These are phyloP conservation scores for Rhopalosiphum maidis DNA, from an alignment of 1,140 invertebrate species.

Conservation along the genomic window DNA sequence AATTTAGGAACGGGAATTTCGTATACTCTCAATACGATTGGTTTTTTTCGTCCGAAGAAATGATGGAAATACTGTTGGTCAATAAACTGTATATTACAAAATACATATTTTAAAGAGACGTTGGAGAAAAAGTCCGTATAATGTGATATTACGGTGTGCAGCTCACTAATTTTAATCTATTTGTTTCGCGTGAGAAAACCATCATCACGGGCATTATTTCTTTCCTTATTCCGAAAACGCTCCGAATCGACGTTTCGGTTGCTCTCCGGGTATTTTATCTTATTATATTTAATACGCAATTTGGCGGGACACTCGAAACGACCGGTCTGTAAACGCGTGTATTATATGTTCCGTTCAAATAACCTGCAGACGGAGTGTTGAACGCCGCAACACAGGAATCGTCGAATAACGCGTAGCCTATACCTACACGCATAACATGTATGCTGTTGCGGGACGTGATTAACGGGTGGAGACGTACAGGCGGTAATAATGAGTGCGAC, in stretches of 20 bases:
- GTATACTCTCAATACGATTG: background rate
- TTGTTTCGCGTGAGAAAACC: background rate
- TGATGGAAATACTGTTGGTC: background rate
- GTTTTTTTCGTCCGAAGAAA: background rate
- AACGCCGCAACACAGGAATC: background rate
- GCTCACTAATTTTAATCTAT: background rate
- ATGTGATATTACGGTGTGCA: too few species aligned
- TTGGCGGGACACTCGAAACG: background rate
- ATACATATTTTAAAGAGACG: background rate
- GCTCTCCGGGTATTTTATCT: background rate
- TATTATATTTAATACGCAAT: background rate
- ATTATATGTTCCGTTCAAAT: background rate
- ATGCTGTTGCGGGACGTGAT: background rate
- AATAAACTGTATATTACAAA: background rate
- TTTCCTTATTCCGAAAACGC: background rate
- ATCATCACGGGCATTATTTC: background rate
- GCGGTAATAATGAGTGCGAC: background rate
- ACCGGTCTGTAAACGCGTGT: background rate
- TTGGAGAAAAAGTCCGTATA: background rate
- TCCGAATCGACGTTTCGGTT: background rate
- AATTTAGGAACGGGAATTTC: background rate
- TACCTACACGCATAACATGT: background rate
- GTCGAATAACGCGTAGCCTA: background rate
- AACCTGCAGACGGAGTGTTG: background rate
- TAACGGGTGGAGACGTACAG: background rate